Evolutionary conservation across 2,888 invertebrate genomes (phyloP).

Genomic region (Phalera bucephala): DNA sequence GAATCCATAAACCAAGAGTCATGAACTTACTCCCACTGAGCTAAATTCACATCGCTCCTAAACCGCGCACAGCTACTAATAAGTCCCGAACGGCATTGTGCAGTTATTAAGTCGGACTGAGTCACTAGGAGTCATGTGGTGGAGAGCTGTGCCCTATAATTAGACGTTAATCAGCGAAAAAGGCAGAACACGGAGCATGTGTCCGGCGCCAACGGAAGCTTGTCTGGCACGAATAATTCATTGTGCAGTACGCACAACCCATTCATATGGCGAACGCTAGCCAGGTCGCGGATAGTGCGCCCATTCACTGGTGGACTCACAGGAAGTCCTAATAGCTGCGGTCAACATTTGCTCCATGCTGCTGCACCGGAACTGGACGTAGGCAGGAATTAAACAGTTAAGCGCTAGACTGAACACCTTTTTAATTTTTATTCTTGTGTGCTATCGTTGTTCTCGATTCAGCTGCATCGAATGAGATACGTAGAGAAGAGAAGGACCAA

Average conservation of each 20-base stretch:
- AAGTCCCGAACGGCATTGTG: slow-evolving; percentile 54
- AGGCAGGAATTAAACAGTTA: slow-evolving; percentile 70
- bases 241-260: slow-evolving; percentile 59
- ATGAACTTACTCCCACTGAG: slow-evolving; percentile 40
- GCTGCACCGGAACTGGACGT: slow-evolving; percentile 67
- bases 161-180: slow-evolving; percentile 78
- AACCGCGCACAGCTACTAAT: slow-evolving; percentile 47
- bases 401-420: slow-evolving; percentile 35
- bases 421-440: slow-evolving; percentile 9
- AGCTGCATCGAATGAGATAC: too few relatives aligned
- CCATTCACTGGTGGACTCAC: slow-evolving; percentile 58
- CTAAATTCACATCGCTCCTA: slow-evolving; percentile 40
- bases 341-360: slow-evolving; percentile 46
- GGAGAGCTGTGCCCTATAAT: slow-evolving; percentile 73
- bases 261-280: slow-evolving; percentile 62
- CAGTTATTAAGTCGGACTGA: slow-evolving; percentile 60
- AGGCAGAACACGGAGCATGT: slow-evolving; percentile 65
- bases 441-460: too few relatives aligned
- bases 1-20: too few relatives aligned
- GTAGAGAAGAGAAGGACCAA: too few relatives aligned
- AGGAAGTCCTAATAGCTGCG: slow-evolving; percentile 71
- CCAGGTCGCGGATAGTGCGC: slow-evolving; percentile 50
- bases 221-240: slow-evolving; percentile 73
- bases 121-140: slow-evolving; percentile 68
- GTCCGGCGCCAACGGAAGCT: slow-evolving; percentile 74